Evolutionary conservation across 2,113 vertebrate genomes (phyloP).

Genomic region (Zootoca vivipara): DNA sequence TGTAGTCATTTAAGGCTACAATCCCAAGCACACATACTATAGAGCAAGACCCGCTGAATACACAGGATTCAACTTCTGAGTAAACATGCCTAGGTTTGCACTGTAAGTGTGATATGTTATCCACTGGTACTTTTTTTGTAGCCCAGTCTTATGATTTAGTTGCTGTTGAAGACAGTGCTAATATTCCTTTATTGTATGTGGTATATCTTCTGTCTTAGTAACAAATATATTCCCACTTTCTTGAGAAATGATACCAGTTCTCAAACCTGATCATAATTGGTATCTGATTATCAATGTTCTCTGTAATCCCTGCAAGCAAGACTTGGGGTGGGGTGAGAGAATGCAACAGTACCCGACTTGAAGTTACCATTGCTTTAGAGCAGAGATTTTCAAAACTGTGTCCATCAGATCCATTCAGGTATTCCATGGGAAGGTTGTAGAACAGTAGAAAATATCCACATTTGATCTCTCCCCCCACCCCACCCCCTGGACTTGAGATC

Average conservation of each 20-base stretch:
- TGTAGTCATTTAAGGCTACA: neutral
- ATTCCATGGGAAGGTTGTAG: too few species aligned
- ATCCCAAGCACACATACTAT: neutral
- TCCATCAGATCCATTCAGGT: too few species aligned
- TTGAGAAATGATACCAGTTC: neutral
- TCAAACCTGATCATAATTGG: neutral
- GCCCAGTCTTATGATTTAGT: neutral
- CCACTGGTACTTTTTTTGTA: neutral
- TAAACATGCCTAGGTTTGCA: neutral
- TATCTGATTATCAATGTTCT: neutral
- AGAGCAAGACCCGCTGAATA: neutral
- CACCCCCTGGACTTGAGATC: too few species aligned
- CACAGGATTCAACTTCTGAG: neutral
- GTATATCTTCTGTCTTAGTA: neutral
- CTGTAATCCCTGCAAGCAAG: neutral
- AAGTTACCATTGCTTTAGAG: neutral
- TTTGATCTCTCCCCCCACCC: too few species aligned
- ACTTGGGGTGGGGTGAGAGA: too few species aligned
- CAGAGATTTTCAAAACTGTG: neutral
- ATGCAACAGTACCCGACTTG: neutral
- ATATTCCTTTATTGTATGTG: neutral
- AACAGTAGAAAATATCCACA: too few species aligned
- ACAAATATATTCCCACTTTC: neutral
- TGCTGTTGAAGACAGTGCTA: neutral
- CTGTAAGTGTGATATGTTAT: neutral